Base-by-base conservation (phyloP, 2,113 vertebrate genomes). In the Synchiropus splendidus region DNA sequence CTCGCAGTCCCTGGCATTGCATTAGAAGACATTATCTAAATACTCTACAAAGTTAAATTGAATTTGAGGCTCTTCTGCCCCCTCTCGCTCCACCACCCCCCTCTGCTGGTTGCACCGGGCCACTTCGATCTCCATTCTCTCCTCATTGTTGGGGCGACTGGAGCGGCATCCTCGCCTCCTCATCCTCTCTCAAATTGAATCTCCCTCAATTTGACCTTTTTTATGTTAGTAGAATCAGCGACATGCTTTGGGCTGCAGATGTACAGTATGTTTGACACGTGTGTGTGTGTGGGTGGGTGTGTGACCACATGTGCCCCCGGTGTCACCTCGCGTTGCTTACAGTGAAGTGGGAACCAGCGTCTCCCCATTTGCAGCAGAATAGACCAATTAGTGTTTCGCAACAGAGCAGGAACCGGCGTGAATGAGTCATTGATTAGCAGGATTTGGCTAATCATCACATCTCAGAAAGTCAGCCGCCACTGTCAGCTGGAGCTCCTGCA, bases 341-440 rank as follows among this genome's bases (percentile, higher is more conserved):
- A 48, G 59, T 83, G 74, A 79, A 85, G 79, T 79, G 78, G 75
- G 72, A 74, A 75, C 67, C 81, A 70, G 82, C 77, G 72, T 81
- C 74, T 72, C 75, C 73, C 70, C 75, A 81, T 80, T 84, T 85
- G 79, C 51, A 3, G 52, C 70, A 83, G 77, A 86, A 86, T 83
- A 72, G 77, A 80, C 79, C 80, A 83, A 86, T 86, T 86, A 85
- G 79, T 69, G 76, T 66, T 77, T 77, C 81, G 78, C 77, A 71
- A 74, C 75, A 76, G 77, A 78, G 72, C 82, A 84, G 84, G 83
- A 84, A 85, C 75, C 74, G 68, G 68, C 61, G 74, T 86, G 83
- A 86, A 86, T 86, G 79, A 82, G 79, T 78, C 82, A 83, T 85
- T 86, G 84, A 86, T 85, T 85, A 85, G 79, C 78, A 75, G 69